Conservation (phyloP, 2,888 invertebrate species). For the Laothoe populi region DNA sequence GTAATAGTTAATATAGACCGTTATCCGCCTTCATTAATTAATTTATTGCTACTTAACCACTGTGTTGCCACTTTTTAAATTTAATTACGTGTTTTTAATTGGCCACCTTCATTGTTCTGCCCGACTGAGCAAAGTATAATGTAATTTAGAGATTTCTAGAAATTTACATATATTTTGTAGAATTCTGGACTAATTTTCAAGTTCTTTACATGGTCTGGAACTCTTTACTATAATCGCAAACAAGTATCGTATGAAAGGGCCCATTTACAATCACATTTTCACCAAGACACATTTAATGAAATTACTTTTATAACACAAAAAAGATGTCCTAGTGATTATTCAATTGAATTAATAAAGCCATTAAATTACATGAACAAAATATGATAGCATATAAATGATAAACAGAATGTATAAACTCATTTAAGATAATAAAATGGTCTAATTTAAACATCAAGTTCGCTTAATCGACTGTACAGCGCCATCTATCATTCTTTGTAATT, state of each 20-base stretch:
- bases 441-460: neutral
- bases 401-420: constrained; percentile 12
- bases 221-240: neutral
- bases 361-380: neutral
- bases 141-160: too few relatives aligned
- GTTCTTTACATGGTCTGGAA: neutral
- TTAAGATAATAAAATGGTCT: constrained; percentile 17
- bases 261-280: too few relatives aligned
- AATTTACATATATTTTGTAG: neutral
- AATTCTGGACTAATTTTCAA: too few relatives aligned
- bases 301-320: neutral
- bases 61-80: neutral
- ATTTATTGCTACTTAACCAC: neutral
- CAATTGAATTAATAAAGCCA: neutral
- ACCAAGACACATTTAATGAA: too few relatives aligned
- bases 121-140: too few relatives aligned
- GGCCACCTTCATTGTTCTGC: neutral
- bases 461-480: constrained; percentile 10
- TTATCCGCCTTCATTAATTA: constrained; percentile 6
- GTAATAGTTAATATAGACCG: constrained; percentile 11
- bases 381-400: neutral
- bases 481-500: constrained; percentile 20
- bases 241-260: too few relatives aligned
- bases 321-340: too few relatives aligned
- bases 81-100: neutral